Conservation (phyloP, 92 coral and sea anemone species). For the Ricordea florida region DNA sequence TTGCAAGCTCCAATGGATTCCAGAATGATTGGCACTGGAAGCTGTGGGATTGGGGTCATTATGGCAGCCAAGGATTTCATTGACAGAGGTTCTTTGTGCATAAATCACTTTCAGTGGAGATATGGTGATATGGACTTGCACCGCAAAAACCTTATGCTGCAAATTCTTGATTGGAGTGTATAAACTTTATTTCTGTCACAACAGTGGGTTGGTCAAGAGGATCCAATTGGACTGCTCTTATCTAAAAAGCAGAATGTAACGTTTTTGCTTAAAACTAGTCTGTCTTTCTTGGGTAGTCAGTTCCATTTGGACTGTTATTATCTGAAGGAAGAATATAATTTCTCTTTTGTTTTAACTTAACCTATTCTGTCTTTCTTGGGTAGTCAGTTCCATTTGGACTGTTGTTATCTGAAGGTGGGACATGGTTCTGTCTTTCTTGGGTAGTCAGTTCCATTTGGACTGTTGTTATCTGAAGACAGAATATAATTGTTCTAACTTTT, state of each 20-base stretch:
- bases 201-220: no score
- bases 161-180: conserved; percentile 29
- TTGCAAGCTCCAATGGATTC: conserved; percentile 20
- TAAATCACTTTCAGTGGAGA: conserved; percentile 20
- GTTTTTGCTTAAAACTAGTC: no score
- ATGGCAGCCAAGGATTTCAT: conserved; percentile 40
- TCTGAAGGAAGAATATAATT: no score
- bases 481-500: no score
- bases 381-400: no score
- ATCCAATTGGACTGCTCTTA: no score
- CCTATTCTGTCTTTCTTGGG: conserved; percentile 16
- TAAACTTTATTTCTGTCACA: neutral
- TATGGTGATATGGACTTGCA: conserved; percentile 25
- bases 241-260: no score
- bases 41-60: conserved; percentile 36
- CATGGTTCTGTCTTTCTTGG: neutral
- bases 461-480: neutral
- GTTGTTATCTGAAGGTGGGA: no score
- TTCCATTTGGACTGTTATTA: no score
- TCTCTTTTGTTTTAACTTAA: neutral
- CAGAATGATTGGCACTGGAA: conserved; percentile 25
- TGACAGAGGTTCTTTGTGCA: neutral
- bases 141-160: conserved; percentile 21
- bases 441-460: no score
- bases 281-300: neutral